Base-by-base conservation (phyloP, 2,113 vertebrate species). In the Trinectes maculatus region DNA sequence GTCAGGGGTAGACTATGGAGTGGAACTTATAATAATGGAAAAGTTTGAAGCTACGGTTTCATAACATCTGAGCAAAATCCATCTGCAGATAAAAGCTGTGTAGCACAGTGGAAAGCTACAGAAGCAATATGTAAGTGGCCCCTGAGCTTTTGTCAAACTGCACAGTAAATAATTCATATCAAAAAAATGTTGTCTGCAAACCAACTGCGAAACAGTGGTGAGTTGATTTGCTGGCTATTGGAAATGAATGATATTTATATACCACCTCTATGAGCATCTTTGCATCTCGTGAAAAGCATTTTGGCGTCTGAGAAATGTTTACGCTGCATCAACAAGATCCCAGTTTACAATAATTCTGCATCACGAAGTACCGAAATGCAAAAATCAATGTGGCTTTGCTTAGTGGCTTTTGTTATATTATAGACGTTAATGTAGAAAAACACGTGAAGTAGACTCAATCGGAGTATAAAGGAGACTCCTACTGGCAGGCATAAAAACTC, bases 401-500 rank as follows among this genome's bases (percentile, higher is more conserved):
- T 39, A 13, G 29, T 13, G 26, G 22, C n/a, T 47, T 9, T 25
- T 22, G 46, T 64, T 65, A 44, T 36, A 69, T 37, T 54, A 53
- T 3, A 58, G 15, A 33, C 40, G 53, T 40, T 52, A 51, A 71
- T 24, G 46, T 6, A 51, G 21, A 47, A 33, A 66, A 44, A 63
- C 16, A 33, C 36, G n/a, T n/a, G n/a, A n/a, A n/a, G n/a, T n/a
- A 71, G 59, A 59, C 1, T 28, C 26, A 34, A n/a, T 24, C 31
- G 6, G 16, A 44, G 26, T 26, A 43, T 16, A 54, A 52, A 70
- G 33, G 55, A 51, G 55, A 24, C 26, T 73, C 47, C 42, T 8
- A 52, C n/a, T 74, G 74, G 69, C 77, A n/a, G 2, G 12, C 6
- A n/a, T 60, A 53, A 59, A 65, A 48, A 47, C 47, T 51, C 26